phyloP scores from a whole-genome alignment of 2,888 invertebrate genomes.

The Nasonia oneida region DNA sequence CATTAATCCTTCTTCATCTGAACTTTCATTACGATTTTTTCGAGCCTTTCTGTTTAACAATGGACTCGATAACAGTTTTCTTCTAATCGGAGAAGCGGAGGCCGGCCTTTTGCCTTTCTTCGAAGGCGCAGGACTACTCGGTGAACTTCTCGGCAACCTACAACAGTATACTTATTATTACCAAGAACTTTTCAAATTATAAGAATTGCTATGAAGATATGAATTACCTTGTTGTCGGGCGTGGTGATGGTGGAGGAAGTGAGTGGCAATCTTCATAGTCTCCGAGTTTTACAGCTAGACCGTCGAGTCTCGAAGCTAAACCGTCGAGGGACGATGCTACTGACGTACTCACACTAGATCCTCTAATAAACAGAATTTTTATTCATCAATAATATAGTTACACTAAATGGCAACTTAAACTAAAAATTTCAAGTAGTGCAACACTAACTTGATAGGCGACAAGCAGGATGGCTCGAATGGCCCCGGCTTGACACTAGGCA shows the following conservation, averaged over 20 bases:
- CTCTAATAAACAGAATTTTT: conserved; percentile 65
- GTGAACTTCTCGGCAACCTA: conserved; percentile 88
- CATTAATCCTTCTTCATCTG: conserved; percentile 87
- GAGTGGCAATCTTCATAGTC: conserved; percentile 77
- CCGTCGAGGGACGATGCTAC: conserved; percentile 76
- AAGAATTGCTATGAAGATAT: background rate
- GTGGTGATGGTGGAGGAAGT: conserved; percentile 77
- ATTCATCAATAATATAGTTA: background rate
- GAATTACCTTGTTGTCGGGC: conserved; percentile 72
- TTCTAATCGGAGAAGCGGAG: conserved; percentile 89
- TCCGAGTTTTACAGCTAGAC: conserved; percentile 65
- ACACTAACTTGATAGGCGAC: conserved; percentile 72
- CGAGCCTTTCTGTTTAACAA: conserved; percentile 87
- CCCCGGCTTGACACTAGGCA: background rate
- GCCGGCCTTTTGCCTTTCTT: conserved; percentile 88
- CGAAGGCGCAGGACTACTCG: conserved; percentile 86
- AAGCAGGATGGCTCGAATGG: conserved; percentile 60
- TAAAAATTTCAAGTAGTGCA: background rate
- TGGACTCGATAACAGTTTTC: conserved; percentile 90
- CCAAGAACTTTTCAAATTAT: background rate
- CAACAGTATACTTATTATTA: background rate
- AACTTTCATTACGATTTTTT: conserved; percentile 90
- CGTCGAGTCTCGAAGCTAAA: conserved; percentile 74
- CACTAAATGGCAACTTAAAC: background rate
- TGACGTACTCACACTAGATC: conserved; percentile 75